These are phyloP conservation scores for Drosophila lacteicornis DNA, from an alignment of 1,140 invertebrate species.

Conservation along the genomic window DNA sequence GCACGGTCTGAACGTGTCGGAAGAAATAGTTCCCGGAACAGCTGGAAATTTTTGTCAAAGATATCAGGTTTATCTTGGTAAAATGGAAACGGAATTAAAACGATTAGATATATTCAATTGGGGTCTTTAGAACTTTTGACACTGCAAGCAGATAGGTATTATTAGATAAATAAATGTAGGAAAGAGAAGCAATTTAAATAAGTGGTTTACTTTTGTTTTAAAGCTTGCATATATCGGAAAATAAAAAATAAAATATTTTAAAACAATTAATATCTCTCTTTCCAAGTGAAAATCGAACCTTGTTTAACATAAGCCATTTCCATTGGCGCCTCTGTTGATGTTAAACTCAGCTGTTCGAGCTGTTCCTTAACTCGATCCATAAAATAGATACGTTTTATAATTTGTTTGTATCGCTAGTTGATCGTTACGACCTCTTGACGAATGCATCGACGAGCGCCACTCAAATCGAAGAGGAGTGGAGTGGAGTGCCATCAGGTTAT, in stretches of 20 bases:
- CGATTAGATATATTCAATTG: neutral
- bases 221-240: no score
- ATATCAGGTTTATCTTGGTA: constrained; percentile 16
- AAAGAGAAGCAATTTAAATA: no score
- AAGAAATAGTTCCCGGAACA: constrained; percentile 58
- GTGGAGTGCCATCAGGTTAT: constrained; percentile 46
- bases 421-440: constrained; percentile 53
- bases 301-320: constrained; percentile 17
- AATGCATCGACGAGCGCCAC: constrained; percentile 54
- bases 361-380: constrained; percentile 9
- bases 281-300: neutral
- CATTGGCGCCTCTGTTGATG: constrained; percentile 37
- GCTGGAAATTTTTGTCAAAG: constrained; percentile 41
- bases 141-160: neutral
- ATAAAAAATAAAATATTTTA: neutral
- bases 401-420: constrained; percentile 68
- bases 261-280: neutral
- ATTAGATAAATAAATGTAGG: neutral
- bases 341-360: constrained; percentile 46
- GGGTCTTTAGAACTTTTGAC: neutral
- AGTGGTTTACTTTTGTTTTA: neutral
- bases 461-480: constrained; percentile 39
- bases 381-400: constrained; percentile 73
- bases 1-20: constrained; percentile 15
- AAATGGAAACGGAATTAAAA: constrained; percentile 1